Conservation (phyloP, 2,888 invertebrate genomes). For the Eremobia ochroleuca region DNA sequence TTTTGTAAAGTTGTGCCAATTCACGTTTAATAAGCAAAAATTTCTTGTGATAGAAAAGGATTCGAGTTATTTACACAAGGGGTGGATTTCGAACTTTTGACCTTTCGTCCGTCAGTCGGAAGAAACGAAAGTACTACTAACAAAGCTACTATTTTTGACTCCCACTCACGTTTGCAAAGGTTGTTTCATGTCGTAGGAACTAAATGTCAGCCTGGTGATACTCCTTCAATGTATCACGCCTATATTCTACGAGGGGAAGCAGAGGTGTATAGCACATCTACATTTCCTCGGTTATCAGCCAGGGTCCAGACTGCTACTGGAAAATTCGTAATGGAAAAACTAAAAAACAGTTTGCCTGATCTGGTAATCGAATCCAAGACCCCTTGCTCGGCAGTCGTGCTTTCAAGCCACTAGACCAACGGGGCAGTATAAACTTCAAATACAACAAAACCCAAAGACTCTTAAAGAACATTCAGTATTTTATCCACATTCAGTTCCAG, state of each 20-base stretch:
- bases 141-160: neutral
- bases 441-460: neutral
- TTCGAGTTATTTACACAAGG: neutral
- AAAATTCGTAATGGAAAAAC: neutral
- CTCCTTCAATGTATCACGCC: neutral
- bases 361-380: neutral
- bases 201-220: neutral
- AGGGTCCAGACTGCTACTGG: too few species aligned
- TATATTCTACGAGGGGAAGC: neutral
- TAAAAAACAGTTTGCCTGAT: neutral
- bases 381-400: neutral
- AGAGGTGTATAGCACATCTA: too few species aligned
- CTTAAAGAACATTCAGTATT: conserved; percentile 5
- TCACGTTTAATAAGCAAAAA: neutral
- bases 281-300: neutral
- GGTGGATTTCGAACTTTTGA: neutral
- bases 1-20: neutral
- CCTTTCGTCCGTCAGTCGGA: conserved; percentile 1
- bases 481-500: conserved; percentile 12
- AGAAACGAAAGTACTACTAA: neutral
- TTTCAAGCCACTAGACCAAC: neutral
- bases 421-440: neutral
- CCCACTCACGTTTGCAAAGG: conserved; percentile 21
- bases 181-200: neutral
- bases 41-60: neutral